Conservation (phyloP, 2,888 invertebrate species). For the Eupithecia centaureata region DNA sequence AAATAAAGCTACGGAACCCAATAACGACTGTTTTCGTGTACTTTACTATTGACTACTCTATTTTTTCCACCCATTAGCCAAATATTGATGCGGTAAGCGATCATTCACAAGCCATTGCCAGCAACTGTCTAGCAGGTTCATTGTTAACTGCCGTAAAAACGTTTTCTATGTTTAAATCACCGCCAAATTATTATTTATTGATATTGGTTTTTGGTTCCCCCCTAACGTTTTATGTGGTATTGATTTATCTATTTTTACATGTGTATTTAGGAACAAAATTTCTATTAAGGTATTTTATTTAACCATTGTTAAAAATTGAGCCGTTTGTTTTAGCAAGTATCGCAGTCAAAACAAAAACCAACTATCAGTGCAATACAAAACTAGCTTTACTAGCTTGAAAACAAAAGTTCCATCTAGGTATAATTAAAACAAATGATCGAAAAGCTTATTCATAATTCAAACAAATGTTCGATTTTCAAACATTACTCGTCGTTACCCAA, state of each 20-base stretch:
- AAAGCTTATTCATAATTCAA: slow-evolving; percentile 3
- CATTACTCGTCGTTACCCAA: slow-evolving; percentile 12
- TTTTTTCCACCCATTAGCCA: slow-evolving; percentile 68
- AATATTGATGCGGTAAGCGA: slow-evolving; percentile 62
- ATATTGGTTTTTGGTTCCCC: slow-evolving; percentile 51
- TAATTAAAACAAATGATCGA: slow-evolving; percentile 8
- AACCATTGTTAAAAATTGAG: not conserved
- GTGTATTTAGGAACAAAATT: not conserved
- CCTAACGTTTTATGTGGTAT: slow-evolving; percentile 34
- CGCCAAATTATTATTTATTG: slow-evolving; percentile 65
- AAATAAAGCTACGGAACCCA: slow-evolving; percentile 42
- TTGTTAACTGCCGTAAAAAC: slow-evolving; percentile 61
- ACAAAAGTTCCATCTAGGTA: not conserved
- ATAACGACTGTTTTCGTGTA: not conserved
- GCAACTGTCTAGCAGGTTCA: slow-evolving; percentile 52
- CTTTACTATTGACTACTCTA: slow-evolving; percentile 35
- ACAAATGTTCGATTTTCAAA: not conserved
- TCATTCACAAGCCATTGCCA: slow-evolving; percentile 45
- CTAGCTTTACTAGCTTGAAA: not conserved
- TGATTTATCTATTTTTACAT: slow-evolving; percentile 3
- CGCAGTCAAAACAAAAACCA: not conserved
- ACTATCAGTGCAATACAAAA: too few species aligned
- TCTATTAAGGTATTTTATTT: not conserved
- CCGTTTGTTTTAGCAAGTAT: not conserved
- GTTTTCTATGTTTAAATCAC: slow-evolving; percentile 72